Base-by-base conservation (phyloP, 2,888 invertebrate species). In the Alloplasta piceator region DNA sequence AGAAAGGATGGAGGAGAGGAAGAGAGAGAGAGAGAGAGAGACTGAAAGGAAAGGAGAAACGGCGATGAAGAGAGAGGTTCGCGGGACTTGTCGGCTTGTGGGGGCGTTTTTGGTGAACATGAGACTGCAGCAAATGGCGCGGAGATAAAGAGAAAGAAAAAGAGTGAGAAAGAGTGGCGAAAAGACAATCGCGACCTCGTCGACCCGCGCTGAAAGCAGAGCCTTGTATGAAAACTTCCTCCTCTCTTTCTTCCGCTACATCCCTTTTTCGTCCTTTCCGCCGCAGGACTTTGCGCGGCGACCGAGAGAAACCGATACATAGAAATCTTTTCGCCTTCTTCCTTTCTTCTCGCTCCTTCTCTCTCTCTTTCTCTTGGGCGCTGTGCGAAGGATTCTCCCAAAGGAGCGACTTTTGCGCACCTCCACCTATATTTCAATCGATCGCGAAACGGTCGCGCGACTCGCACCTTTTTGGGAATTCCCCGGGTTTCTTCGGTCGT, bases 171-270 rank as follows among this genome's bases (percentile, higher is more conserved):
- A 41, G 12, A 52, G 41, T 41, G 58, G 67, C 72, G 73, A 55
- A 63, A 78, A 85, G 87, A 87, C 88, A 88, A 86, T 87, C 88
- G 85, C 88, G 87, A 90, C 90, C 91, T 83, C 88, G 82, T 64
- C 86, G 91, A 90, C 90, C 90, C 85, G 78, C 39, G 56, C 86
- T 90, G 89, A 91, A 85, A 91, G 90, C 90, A 89, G 89, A 89
- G 85, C 89, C 90, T 90, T 91, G 90, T 90, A 89, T 87, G 85
- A 88, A 88, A 87, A 41, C 72, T 70, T 75, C 61, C 74, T 74
- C 75, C 70, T 72, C 82, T 72, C 72, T 75, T 73, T 82, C 72
- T 70, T 75, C 60, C 71, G 26, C 70, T 60, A 76, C 79, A 78
- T 73, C 36, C 74, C 72, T 63, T 26, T 26, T 26, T 26, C 26